A percentile compares a stretch with the other conserved stretches of the same genome.
These are phyloP conservation scores for Iguana delicatissima DNA, from an alignment of 2,797 vertebrate genomes.

Conservation along the genomic window DNA sequence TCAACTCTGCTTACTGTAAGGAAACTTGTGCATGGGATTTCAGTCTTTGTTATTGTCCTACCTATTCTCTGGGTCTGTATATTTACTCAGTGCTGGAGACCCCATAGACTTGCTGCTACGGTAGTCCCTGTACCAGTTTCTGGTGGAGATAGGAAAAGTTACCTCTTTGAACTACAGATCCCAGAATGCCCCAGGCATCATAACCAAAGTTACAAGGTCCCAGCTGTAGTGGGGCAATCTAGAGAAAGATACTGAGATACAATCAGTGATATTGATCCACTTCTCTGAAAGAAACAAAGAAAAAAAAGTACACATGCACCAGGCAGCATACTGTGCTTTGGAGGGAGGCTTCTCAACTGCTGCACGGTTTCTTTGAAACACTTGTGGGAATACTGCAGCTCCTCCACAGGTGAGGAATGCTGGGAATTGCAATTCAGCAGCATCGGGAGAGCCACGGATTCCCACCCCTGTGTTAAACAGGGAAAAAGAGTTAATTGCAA, in stretches of 20 bases:
- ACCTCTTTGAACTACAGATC: too few relatives aligned
- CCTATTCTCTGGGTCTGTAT: not conserved
- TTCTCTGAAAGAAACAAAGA: not conserved
- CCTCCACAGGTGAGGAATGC: too few relatives aligned
- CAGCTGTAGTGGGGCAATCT: not conserved
- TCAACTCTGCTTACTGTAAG: not conserved
- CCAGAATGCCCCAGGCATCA: too few relatives aligned
- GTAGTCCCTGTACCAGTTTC: too few relatives aligned
- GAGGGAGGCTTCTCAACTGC: not conserved
- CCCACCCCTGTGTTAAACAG: not conserved
- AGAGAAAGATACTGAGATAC: not conserved
- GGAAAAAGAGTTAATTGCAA: not conserved
- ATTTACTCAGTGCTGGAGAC: not conserved
- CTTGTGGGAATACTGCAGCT: too few relatives aligned
- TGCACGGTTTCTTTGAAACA: not conserved
- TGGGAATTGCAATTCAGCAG: too few relatives aligned
- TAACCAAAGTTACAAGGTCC: not conserved
- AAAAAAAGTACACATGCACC: not conserved
- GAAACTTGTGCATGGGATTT: not conserved
- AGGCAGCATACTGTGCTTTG: not conserved
- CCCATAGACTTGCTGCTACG: not conserved
- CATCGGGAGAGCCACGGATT: too few relatives aligned
- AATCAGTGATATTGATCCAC: not conserved
- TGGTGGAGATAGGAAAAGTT: too few relatives aligned
- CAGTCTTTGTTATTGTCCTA: not conserved